A percentile compares a stretch with the other conserved stretches of the same genome.
Conservation (phyloP, 2,113 vertebrate genomes). For the Pholis gunnellus region DNA sequence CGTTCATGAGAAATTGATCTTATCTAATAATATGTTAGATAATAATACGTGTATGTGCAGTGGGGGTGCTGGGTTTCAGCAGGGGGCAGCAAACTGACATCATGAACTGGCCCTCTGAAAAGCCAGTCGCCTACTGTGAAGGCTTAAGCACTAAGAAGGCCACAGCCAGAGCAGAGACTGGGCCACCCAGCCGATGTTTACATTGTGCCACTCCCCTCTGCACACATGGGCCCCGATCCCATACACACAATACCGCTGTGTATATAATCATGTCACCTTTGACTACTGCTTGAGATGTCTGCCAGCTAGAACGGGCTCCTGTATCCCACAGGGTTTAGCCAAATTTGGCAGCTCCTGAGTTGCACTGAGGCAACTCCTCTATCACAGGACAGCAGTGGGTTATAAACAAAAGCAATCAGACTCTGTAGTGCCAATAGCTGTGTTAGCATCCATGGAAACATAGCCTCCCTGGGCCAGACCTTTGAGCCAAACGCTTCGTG, state of each 20-base stretch:
- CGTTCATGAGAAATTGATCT: background rate
- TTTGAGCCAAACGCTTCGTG: slow-evolving; percentile 11
- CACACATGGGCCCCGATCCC: slow-evolving; percentile 39
- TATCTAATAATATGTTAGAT: background rate
- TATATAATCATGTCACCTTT: slow-evolving; percentile 76
- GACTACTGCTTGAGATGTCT: slow-evolving; percentile 45
- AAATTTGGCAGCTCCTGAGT: slow-evolving; percentile 63
- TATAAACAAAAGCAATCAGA: slow-evolving; percentile 49
- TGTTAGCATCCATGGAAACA: slow-evolving; percentile 48
- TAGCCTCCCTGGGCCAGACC: slow-evolving; percentile 7
- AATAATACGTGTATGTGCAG: no score
- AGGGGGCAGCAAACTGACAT: slow-evolving; percentile 13
- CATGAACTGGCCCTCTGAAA: background rate
- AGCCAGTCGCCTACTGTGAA: slow-evolving; percentile 12
- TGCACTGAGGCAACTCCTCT: slow-evolving; percentile 39
- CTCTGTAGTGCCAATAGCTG: slow-evolving; percentile 23
- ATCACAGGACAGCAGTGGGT: slow-evolving; percentile 42
- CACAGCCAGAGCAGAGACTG: slow-evolving; percentile 35
- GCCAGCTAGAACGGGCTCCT: slow-evolving; percentile 52
- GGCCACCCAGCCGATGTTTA: slow-evolving; percentile 78
- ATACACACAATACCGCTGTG: slow-evolving; percentile 61
- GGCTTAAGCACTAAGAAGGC: slow-evolving; percentile 60
- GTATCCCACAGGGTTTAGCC: slow-evolving; percentile 52
- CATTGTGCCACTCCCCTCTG: slow-evolving; percentile 56
- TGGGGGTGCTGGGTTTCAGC: background rate